A percentile compares a stretch with the other conserved stretches of the same genome.
Conservation (phyloP, 2,888 invertebrate genomes). For the Proisotoma minuta region DNA sequence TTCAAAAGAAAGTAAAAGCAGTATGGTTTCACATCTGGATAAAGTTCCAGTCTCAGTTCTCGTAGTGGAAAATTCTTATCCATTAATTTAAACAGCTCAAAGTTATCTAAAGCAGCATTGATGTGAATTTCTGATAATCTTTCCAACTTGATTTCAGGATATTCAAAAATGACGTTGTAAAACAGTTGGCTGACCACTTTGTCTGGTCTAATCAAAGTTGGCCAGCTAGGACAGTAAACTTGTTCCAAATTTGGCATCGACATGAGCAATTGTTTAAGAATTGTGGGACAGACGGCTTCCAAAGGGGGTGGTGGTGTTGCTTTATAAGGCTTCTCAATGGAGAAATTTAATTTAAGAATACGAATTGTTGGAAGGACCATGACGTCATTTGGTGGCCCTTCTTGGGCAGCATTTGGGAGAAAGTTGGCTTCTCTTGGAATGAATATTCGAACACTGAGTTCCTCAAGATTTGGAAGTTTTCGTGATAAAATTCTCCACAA, state of each 20-base stretch:
- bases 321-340: slow-evolving; percentile 27
- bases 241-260: slow-evolving; percentile 32
- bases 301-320: slow-evolving; percentile 26
- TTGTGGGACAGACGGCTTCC: slow-evolving; percentile 25
- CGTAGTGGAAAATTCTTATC: slow-evolving; percentile 31
- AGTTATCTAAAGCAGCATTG: slow-evolving; percentile 28
- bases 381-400: neutral
- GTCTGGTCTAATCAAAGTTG: slow-evolving; percentile 28
- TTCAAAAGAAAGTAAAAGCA: slow-evolving; percentile 27
- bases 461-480: slow-evolving; percentile 23
- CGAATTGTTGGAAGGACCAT: neutral
- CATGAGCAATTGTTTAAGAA: slow-evolving; percentile 30
- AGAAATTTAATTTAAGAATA: slow-evolving; percentile 30
- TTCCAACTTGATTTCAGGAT: slow-evolving; percentile 23
- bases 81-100: slow-evolving; percentile 24
- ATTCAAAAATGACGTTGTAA: slow-evolving; percentile 31
- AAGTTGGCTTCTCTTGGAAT: slow-evolving; percentile 35
- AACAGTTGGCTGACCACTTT: slow-evolving; percentile 32
- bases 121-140: slow-evolving; percentile 29
- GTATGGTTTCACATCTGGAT: slow-evolving; percentile 26
- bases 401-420: neutral
- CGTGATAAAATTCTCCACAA: slow-evolving; percentile 25
- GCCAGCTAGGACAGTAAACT: slow-evolving; percentile 38
- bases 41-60: slow-evolving; percentile 31
- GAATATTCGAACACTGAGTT: slow-evolving; percentile 31